phyloP scores from a whole-genome alignment of 1,140 invertebrate species.

The Drosophila biarmipes region DNA sequence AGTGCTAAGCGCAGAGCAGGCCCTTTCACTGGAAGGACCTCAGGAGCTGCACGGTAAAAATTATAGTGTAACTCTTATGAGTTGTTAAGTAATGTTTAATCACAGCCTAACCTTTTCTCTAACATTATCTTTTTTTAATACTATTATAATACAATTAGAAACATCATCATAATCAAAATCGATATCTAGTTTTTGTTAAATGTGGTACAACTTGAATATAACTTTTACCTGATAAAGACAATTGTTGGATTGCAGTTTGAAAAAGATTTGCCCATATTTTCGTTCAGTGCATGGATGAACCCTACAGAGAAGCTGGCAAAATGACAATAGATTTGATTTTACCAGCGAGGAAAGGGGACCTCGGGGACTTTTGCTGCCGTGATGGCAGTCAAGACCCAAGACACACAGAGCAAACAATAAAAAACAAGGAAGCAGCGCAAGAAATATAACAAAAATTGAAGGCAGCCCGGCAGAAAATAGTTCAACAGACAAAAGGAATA shows the following conservation, averaged over 20 bases:
- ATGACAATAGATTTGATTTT: conserved; percentile 83
- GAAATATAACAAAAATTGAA: conserved; percentile 82
- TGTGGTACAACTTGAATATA: too few relatives aligned
- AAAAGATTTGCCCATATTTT: neutral
- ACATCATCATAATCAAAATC: too few relatives aligned
- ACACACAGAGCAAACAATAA: conserved; percentile 79
- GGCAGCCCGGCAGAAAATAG: conserved; percentile 75
- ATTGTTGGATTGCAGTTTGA: neutral
- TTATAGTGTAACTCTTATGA: neutral
- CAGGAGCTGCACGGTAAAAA: conserved; percentile 3
- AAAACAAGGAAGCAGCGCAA: conserved; percentile 46
- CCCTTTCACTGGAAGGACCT: conserved; percentile 5
- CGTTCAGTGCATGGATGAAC: conserved; percentile 6
- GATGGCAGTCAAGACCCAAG: conserved; percentile 69
- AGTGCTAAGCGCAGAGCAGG: conserved; percentile 58
- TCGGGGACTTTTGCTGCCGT: conserved; percentile 41
- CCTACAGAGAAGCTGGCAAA: conserved; percentile 64
- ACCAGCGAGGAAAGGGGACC: conserved; percentile 39
- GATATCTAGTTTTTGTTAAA: too few relatives aligned
- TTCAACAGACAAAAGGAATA: conserved; percentile 72
- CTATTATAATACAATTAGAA: too few relatives aligned
- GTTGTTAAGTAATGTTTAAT: too few relatives aligned
- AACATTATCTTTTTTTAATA: too few relatives aligned
- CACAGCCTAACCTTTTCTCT: too few relatives aligned
- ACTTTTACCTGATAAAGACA: too few relatives aligned